These are phyloP conservation scores for Busseola fusca DNA, from an alignment of 2,888 invertebrate species.

Conservation along the genomic window DNA sequence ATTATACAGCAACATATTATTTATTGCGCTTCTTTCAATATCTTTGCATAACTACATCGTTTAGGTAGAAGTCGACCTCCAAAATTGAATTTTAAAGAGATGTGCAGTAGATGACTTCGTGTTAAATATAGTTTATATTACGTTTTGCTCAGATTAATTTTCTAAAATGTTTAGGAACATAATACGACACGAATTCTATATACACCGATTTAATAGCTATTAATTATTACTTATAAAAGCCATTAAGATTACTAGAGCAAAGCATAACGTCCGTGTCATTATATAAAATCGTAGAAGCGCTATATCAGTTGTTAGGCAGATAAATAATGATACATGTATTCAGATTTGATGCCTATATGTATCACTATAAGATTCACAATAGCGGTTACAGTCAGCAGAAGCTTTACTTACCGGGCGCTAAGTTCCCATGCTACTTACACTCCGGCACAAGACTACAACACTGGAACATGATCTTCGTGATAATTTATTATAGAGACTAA, in stretches of 20 bases:
- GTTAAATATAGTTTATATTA: slow-evolving; percentile 36
- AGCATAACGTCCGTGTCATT: slow-evolving; percentile 51
- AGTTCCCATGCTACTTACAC: slow-evolving; percentile 80
- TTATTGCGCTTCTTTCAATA: slow-evolving; percentile 83
- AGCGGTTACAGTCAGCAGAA: slow-evolving; percentile 5
- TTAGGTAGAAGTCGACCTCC: slow-evolving; percentile 80
- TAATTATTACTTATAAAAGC: slow-evolving; percentile 40
- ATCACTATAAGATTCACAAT: slow-evolving; percentile 33
- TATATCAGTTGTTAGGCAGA: slow-evolving; percentile 45
- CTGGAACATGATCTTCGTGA: slow-evolving; percentile 85
- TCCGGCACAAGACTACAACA: slow-evolving; percentile 76
- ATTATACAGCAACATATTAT: slow-evolving; percentile 82
- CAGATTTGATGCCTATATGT: slow-evolving; percentile 38
- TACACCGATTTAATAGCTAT: slow-evolving; percentile 31
- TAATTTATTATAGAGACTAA: slow-evolving; percentile 83
- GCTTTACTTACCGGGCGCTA: slow-evolving; percentile 56
- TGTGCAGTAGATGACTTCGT: slow-evolving; percentile 55
- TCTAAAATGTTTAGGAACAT: slow-evolving; percentile 26
- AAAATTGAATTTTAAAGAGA: slow-evolving; percentile 70
- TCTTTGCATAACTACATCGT: slow-evolving; percentile 68
- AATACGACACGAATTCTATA: slow-evolving; percentile 28
- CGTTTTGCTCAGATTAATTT: slow-evolving; percentile 4
- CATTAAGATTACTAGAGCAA: slow-evolving; percentile 57
- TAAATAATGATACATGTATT: slow-evolving; percentile 19
- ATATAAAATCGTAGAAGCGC: slow-evolving; percentile 46